Evolutionary conservation across 1,140 invertebrate species (phyloP).

Genomic region (Notospermus geniculatus): DNA sequence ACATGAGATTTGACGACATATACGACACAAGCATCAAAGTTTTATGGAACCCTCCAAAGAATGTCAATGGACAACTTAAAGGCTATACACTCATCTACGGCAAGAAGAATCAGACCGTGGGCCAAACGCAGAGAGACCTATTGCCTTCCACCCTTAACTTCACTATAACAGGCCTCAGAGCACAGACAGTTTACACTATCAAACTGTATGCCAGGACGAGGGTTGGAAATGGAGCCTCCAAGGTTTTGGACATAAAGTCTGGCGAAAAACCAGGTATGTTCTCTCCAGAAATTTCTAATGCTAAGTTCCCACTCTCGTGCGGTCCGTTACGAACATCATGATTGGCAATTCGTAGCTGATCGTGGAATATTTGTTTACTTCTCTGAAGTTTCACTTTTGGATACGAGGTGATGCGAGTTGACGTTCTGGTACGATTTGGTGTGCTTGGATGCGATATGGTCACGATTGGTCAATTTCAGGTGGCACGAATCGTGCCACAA

Average conservation of each 20-base stretch:
- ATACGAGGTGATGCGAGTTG: too few relatives aligned
- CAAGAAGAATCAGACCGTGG: slow-evolving; percentile 39
- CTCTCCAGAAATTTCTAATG: too few relatives aligned
- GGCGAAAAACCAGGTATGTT: too few relatives aligned
- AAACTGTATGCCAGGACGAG: slow-evolving; percentile 85
- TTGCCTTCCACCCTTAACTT: slow-evolving; percentile 27
- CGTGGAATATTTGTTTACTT: too few relatives aligned
- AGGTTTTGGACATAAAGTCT: slow-evolving; percentile 86
- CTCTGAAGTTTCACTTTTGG: too few relatives aligned
- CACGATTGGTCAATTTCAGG: too few relatives aligned
- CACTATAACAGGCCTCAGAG: slow-evolving; percentile 61
- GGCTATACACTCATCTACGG: slow-evolving; percentile 57
- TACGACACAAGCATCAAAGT: slow-evolving; percentile 88
- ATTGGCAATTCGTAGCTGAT: too few relatives aligned
- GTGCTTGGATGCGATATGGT: too few relatives aligned
- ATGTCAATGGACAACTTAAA: slow-evolving; percentile 78
- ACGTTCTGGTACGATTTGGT: too few relatives aligned
- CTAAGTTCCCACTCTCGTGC: too few relatives aligned
- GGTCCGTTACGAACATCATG: too few relatives aligned
- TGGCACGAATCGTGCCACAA: too few relatives aligned
- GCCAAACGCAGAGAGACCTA: slow-evolving; percentile 26
- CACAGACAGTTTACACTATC: slow-evolving; percentile 90
- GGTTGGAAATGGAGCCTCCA: slow-evolving; percentile 75
- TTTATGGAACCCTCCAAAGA: slow-evolving; percentile 80
- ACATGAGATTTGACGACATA: slow-evolving; percentile 88